A percentile compares a stretch with the other conserved stretches of the same genome.
These are phyloP conservation scores for Strigamia crassipes DNA, from an alignment of 2,888 invertebrate species.

Conservation along the genomic window DNA sequence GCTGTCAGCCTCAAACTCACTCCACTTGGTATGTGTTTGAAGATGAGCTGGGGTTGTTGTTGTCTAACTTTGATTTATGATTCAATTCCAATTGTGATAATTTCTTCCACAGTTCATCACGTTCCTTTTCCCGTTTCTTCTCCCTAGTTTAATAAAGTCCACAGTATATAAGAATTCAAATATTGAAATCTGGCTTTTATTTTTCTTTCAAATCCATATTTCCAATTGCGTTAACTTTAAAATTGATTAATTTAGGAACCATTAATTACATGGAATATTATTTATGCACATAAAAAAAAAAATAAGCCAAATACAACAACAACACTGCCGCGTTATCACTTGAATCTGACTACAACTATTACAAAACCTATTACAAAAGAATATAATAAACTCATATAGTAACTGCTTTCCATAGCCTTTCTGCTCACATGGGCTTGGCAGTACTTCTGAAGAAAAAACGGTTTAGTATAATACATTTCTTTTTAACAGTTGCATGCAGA, in stretches of 20 bases:
- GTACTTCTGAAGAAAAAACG: conserved; percentile 2
- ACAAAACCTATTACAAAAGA: neutral
- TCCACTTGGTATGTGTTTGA: conserved; percentile 25
- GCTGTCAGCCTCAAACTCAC: conserved; percentile 30
- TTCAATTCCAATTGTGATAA: conserved; percentile 84
- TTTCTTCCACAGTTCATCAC: conserved; percentile 97
- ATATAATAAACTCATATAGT: neutral
- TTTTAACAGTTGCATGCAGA: conserved; percentile 8
- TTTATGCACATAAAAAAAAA: neutral
- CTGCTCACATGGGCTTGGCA: neutral
- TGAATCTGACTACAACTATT: conserved; percentile 21
- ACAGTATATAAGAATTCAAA: neutral
- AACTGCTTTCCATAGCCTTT: neutral
- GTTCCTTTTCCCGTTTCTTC: conserved; percentile 93
- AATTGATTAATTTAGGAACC: neutral
- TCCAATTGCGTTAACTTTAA: neutral
- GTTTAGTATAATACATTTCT: neutral
- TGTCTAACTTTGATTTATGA: conserved; percentile 54
- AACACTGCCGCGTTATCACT: neutral
- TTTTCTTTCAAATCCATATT: neutral
- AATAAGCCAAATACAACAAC: conserved; percentile 12
- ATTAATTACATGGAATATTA: conserved; percentile 14
- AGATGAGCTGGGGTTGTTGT: conserved; percentile 41
- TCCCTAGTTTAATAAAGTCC: conserved; percentile 67
- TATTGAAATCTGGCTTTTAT: conserved; percentile 10